Evolutionary conservation across 2,113 vertebrate genomes (phyloP).

Genomic region (Mystacornis crossleyi): DNA sequence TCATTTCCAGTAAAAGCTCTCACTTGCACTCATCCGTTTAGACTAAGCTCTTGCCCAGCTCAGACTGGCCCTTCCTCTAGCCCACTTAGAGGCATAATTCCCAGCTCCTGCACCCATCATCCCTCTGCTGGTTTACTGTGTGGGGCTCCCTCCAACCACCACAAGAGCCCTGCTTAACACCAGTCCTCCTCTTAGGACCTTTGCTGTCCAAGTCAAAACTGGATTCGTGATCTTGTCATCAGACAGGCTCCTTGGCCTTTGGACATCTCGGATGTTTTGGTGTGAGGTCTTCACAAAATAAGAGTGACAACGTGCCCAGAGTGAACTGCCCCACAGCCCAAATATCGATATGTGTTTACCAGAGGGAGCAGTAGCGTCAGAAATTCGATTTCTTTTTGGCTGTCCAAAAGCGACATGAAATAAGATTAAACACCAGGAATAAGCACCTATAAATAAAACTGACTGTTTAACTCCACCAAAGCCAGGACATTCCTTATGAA

Average conservation of each 20-base stretch:
- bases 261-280: neutral
- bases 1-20: neutral
- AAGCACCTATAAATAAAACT: constrained; percentile 29
- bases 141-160: neutral
- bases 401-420: neutral
- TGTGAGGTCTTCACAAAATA: neutral
- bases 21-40: neutral
- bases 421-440: constrained; percentile 15
- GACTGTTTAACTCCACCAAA: constrained; percentile 22
- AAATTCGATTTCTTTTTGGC: neutral
- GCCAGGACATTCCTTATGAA: neutral
- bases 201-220: neutral
- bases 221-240: neutral
- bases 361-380: constrained; percentile 20
- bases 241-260: neutral
- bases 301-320: neutral
- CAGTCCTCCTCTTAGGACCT: neutral
- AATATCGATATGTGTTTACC: neutral
- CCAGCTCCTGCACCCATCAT: neutral
- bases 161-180: fast-evolving
- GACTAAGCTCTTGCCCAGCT: neutral
- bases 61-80: neutral
- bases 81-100: neutral
- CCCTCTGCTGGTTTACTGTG: neutral
- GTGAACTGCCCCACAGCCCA: neutral